Evolutionary conservation across 2,797 vertebrate species (phyloP).

Genomic region (Myotis findleyi): DNA sequence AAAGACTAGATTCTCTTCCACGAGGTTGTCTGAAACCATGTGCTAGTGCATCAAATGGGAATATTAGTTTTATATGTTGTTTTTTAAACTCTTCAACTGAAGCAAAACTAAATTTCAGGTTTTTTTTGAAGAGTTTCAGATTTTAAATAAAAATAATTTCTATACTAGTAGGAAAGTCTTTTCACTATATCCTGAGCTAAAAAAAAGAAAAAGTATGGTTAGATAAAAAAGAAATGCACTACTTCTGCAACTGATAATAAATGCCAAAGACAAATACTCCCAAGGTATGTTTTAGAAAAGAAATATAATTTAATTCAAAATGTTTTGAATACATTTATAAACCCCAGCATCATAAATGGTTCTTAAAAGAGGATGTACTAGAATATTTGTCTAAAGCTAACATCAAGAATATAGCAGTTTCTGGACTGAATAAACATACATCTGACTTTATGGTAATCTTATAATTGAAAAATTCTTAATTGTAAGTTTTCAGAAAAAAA

Average conservation of each 20-base stretch:
- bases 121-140: not conserved
- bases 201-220: not conserved
- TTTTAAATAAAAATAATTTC: conserved; percentile 47
- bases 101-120: conserved; percentile 8
- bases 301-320: conserved; percentile 41
- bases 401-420: not conserved
- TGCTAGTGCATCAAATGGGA: not conserved
- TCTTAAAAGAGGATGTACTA: not conserved
- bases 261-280: not conserved
- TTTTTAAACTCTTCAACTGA: not conserved
- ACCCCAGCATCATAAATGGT: not conserved
- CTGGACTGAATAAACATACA: rapidly evolving
- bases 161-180: not conserved
- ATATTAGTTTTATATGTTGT: not conserved
- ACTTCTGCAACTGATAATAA: not conserved
- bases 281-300: not conserved
- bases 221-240: not conserved
- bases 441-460: not conserved
- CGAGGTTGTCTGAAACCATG: not conserved
- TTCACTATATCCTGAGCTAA: not conserved
- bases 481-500: not conserved
- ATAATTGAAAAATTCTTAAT: not conserved
- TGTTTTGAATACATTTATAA: not conserved
- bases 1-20: not conserved
- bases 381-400: not conserved